These are phyloP conservation scores for Dascillus cervinus DNA, from an alignment of 2,888 invertebrate genomes.

Conservation along the genomic window DNA sequence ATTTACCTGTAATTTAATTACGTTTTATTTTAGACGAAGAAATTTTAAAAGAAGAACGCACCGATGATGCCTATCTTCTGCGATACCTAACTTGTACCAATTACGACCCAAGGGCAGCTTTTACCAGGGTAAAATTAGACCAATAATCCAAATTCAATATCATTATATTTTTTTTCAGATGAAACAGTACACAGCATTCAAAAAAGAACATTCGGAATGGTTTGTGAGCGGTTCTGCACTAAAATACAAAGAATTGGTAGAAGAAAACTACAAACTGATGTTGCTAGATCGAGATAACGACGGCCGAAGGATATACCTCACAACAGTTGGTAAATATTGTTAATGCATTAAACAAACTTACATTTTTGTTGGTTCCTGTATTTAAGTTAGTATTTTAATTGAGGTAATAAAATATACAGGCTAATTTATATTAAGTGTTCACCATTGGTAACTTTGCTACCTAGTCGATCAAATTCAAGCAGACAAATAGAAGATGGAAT, in stretches of 20 bases:
- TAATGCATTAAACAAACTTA: no score
- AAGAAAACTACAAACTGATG: slow-evolving; percentile 31
- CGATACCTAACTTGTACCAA: slow-evolving; percentile 32
- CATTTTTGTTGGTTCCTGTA: no score
- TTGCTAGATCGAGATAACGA: slow-evolving; percentile 31
- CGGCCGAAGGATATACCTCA: slow-evolving; percentile 35
- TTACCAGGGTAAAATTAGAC: slow-evolving; percentile 27
- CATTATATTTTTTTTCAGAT: slow-evolving; percentile 26
- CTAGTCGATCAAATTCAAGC: no score
- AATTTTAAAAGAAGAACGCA: no score
- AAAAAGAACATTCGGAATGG: slow-evolving; percentile 33
- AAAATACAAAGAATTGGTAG: slow-evolving; percentile 26
- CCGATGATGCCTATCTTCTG: slow-evolving; percentile 33
- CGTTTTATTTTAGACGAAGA: no score
- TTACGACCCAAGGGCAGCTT: slow-evolving; percentile 34
- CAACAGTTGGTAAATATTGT: slow-evolving; percentile 33
- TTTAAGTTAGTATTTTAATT: no score
- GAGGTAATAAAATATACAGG: no score
- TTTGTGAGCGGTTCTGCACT: slow-evolving; percentile 28
- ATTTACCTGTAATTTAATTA: no score
- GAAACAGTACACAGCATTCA: slow-evolving; percentile 32
- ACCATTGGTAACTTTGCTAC: no score
- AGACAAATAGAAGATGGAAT: no score
- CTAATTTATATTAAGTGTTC: no score
- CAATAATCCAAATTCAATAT: slow-evolving; percentile 6